A percentile compares a stretch with the other conserved stretches of the same genome.
These are phyloP conservation scores for Synergus gifuensis DNA, from an alignment of 2,888 invertebrate species.

Conservation along the genomic window DNA sequence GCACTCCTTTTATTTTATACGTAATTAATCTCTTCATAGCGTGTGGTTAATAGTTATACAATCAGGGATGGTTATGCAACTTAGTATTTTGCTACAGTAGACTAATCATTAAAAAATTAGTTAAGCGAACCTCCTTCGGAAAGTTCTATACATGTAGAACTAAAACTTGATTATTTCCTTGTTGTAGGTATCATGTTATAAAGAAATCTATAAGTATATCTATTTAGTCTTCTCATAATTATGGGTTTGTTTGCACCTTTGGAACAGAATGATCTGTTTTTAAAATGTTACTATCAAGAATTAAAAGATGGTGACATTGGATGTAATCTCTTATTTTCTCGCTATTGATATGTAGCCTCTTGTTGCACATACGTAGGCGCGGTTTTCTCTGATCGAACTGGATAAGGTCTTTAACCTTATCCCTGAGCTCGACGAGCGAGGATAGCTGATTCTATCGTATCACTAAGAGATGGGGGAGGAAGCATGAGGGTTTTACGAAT, in stretches of 20 bases:
- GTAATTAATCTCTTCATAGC: neutral
- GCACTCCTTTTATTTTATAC: neutral
- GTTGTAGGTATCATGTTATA: no score
- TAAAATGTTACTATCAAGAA: neutral
- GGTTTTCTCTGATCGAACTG: slow-evolving; percentile 33
- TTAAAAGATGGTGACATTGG: slow-evolving; percentile 7
- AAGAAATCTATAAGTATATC: no score
- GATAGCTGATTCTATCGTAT: slow-evolving; percentile 34
- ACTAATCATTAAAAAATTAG: neutral
- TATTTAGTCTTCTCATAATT: no score
- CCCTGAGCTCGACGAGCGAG: slow-evolving; percentile 29
- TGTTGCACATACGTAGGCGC: slow-evolving; percentile 22
- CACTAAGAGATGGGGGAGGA: slow-evolving; percentile 22
- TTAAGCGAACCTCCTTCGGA: neutral
- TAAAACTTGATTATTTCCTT: no score
- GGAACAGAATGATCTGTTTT: neutral
- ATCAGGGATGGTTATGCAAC: neutral
- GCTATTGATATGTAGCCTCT: neutral
- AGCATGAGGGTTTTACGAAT: slow-evolving; percentile 9
- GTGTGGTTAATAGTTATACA: neutral
- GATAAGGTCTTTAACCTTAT: slow-evolving; percentile 40
- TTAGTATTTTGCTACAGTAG: neutral
- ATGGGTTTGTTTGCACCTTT: neutral
- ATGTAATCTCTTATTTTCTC: neutral
- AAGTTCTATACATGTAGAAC: neutral